phyloP scores from a whole-genome alignment of 2,113 vertebrate genomes.

The Nyctereutes procyonoides region DNA sequence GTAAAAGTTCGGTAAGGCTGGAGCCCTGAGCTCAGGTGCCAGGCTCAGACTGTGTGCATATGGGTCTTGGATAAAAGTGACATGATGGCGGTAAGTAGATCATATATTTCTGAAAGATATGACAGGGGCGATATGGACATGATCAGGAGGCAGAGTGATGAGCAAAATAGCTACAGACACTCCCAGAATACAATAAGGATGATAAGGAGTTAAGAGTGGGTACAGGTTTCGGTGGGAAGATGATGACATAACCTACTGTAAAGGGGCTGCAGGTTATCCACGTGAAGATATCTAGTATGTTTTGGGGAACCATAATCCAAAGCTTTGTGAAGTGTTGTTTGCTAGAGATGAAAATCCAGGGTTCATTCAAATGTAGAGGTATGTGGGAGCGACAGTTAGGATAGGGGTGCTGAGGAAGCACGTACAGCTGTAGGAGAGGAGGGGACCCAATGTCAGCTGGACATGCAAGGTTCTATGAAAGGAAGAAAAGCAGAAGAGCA shows the following conservation, averaged over 20 bases:
- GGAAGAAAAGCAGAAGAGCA: neutral
- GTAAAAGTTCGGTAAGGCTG: neutral
- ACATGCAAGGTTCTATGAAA: neutral
- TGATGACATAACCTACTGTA: neutral
- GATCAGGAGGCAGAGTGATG: neutral
- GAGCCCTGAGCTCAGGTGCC: too few relatives aligned
- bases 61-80: neutral
- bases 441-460: neutral
- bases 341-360: neutral
- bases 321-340: neutral
- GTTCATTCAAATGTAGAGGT: neutral
- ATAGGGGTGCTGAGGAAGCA: neutral
- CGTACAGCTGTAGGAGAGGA: neutral
- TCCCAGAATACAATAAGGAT: neutral
- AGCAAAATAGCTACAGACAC: neutral
- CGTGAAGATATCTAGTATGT: accelerated
- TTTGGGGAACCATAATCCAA: neutral
- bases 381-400: too few relatives aligned
- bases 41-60: neutral
- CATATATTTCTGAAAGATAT: neutral
- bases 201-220: neutral
- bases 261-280: neutral
- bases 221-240: neutral
- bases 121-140: neutral
- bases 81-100: neutral